Evolutionary conservation across 1,140 invertebrate species (phyloP), one percentile per base, ranked within the genome.

Genomic region (Lordiphosa clarofinis): DNA sequence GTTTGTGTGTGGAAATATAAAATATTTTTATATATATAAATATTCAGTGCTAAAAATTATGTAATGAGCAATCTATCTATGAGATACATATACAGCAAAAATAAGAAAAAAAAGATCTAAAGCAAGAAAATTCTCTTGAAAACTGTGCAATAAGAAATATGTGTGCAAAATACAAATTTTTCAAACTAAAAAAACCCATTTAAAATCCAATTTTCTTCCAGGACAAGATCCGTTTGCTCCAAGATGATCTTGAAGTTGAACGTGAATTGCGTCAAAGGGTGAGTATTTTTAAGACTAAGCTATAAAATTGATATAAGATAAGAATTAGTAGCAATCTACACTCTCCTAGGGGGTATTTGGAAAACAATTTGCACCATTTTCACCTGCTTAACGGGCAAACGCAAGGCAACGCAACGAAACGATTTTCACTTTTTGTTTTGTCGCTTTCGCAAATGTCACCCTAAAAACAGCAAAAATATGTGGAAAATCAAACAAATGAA

Each of bases 211-310:
- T 73, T 78, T 74, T 88, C 73, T 94, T 96, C 89, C 93, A 98
- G 97, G 97, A 98, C 92, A 98, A 98, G 93, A 97, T 98, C 91
- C 96, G 97, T 90, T 95, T 98, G 88, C 92, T 99, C 86, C 96
- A 97, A 88, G 97, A 98, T 93, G 97, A 98, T 92, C 92, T 98
- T 91, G 97, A 98, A 93, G 94, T 94, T 90, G 97, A 98, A 93
- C 95, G 97, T 90, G 97, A 98, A 92, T 92, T 98, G 89, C 94
- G 97, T 91, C 95, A 97, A 92, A 95, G 97, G 93, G 97, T 98
- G 92, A 96, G 95, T 88, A 56, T 40, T 46, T 8, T 6, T 31
- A 37, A 24, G 8, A 3, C 28, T 47, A 31, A 13, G 4, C 10
- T 33, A 8, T 12, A 4, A 33, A 6, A 44, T 44, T 28, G 6